Percentiles rank a stretch among this genome's conserved stretches.
phyloP scores from a whole-genome alignment of 1,140 invertebrate species.

The Centruroides sculpturatus region DNA sequence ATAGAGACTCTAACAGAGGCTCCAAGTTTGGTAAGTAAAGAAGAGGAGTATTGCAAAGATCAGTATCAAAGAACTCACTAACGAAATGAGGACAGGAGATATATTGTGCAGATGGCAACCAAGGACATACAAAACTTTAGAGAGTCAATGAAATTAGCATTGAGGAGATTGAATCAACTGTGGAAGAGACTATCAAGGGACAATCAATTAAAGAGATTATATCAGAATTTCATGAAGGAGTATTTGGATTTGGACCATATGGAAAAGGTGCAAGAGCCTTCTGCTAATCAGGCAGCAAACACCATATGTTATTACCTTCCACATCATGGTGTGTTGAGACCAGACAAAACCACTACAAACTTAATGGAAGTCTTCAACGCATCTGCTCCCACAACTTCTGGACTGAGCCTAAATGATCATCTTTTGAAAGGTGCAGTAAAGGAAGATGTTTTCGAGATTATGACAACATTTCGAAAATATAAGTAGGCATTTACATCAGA shows the following conservation, averaged over 20 bases:
- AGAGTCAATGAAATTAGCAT: too few species aligned
- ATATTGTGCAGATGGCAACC: too few species aligned
- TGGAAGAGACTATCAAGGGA: too few species aligned
- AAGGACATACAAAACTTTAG: too few species aligned
- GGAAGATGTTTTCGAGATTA: background rate
- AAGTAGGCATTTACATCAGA: background rate
- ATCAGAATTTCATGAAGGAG: background rate
- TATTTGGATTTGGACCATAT: background rate
- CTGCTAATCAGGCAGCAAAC: too few species aligned
- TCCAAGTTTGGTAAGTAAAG: too few species aligned
- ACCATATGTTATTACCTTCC: conserved; percentile 17
- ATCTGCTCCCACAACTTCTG: background rate
- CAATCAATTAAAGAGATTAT: too few species aligned
- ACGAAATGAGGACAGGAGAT: too few species aligned
- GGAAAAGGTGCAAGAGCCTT: background rate
- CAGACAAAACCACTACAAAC: conserved; percentile 16
- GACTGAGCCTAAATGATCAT: background rate
- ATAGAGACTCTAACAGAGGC: too few species aligned
- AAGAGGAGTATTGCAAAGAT: too few species aligned
- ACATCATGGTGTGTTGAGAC: conserved; percentile 14
- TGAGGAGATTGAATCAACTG: too few species aligned
- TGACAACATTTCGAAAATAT: background rate
- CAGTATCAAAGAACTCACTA: too few species aligned
- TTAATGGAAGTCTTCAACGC: conserved; percentile 20
- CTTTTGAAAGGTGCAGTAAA: background rate